phyloP scores from a whole-genome alignment of 2,113 vertebrate species.

The Nibea coibor region DNA sequence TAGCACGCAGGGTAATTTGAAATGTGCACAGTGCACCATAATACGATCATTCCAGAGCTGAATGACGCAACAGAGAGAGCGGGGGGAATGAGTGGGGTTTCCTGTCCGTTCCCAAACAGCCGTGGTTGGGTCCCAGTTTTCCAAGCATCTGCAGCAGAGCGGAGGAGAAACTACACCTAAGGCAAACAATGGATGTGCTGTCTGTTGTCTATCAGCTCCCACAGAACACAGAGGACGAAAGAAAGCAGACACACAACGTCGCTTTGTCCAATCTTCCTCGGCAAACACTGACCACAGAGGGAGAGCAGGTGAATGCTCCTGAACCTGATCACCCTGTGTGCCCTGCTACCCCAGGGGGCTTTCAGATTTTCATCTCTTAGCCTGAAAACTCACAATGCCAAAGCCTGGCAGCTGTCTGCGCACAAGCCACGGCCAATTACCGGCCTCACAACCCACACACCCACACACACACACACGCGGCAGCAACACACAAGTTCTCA shows the following conservation, averaged over 20 bases:
- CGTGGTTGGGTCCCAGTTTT: constrained; percentile 57
- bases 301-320: constrained; percentile 28
- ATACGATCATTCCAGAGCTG: constrained; percentile 60
- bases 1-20: constrained; percentile 50
- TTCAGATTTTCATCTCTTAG: constrained; percentile 45
- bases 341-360: constrained; percentile 76
- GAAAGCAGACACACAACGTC: not conserved
- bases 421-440: constrained; percentile 38
- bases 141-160: constrained; percentile 53
- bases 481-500: not conserved
- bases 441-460: constrained; percentile 4
- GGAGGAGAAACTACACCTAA: constrained; percentile 51
- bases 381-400: constrained; percentile 52
- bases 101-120: constrained; percentile 70
- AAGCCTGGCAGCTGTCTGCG: constrained; percentile 61
- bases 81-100: constrained; percentile 58
- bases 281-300: constrained; percentile 5
- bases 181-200: constrained; percentile 51
- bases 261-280: constrained; percentile 7
- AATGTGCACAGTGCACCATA: constrained; percentile 60
- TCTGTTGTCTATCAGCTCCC: constrained; percentile 43
- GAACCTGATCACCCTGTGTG: constrained; percentile 74
- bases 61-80: constrained; percentile 63
- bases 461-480: not conserved
- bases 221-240: constrained; percentile 15